phyloP scores from a whole-genome alignment of 2,797 vertebrate genomes.

The Austrolebias charrua region DNA sequence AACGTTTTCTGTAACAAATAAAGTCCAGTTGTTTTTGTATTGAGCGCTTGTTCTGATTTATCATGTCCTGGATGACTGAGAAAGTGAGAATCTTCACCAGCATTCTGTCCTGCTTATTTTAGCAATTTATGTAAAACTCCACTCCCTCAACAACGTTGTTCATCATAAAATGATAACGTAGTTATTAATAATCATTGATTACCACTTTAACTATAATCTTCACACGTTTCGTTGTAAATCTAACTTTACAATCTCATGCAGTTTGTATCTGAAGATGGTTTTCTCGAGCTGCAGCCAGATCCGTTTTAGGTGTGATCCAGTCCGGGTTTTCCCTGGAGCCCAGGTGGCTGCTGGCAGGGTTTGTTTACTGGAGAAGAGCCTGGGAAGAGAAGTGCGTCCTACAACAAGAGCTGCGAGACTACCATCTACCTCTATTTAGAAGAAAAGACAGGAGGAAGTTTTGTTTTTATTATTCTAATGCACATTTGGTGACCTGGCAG shows the following conservation, averaged over 20 bases:
- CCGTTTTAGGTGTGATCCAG: constrained; percentile 64
- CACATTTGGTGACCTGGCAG: background rate
- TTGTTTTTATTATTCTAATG: background rate
- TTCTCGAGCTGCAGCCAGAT: no score
- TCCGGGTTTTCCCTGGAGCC: constrained; percentile 76
- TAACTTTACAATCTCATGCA: no score
- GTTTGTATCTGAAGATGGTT: background rate
- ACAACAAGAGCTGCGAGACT: constrained; percentile 66
- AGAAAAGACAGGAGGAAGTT: constrained; percentile 19
- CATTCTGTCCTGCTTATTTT: no score
- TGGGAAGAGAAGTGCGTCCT: constrained; percentile 72
- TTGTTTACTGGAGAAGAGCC: constrained; percentile 80
- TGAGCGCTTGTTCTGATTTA: no score
- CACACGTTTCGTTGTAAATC: background rate
- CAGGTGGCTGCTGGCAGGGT: constrained; percentile 72
- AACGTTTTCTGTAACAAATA: no score
- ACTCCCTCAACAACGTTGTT: no score
- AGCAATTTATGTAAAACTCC: no score
- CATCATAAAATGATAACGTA: no score
- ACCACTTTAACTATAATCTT: background rate
- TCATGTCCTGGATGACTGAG: no score
- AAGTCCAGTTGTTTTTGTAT: no score
- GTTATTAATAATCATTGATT: no score
- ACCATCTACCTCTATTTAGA: constrained; percentile 67
- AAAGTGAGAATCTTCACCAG: no score